These are phyloP conservation scores for Eucidaris tribuloides DNA, from an alignment of 35 echinoderm and acorn worm genomes.

Conservation along the genomic window DNA sequence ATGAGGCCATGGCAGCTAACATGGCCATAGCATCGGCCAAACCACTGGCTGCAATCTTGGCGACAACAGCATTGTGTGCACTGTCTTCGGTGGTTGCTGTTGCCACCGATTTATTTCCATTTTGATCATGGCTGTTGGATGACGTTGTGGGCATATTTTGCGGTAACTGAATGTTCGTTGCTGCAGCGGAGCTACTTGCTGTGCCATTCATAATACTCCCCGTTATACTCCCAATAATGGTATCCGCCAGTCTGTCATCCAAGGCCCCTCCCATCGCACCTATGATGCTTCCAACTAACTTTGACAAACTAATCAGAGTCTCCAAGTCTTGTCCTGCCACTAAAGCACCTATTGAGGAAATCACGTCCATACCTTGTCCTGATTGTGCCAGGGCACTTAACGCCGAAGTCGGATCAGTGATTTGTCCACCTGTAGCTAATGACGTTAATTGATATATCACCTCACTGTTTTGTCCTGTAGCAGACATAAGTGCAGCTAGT, in stretches of 20 bases:
- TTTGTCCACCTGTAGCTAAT: constrained; percentile 6
- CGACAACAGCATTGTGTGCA: neutral
- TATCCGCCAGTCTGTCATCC: neutral
- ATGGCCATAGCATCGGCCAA: constrained; percentile 20
- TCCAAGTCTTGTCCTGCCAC: neutral
- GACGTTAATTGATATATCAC: constrained; percentile 20
- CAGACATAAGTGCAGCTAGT: neutral
- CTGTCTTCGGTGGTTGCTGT: neutral
- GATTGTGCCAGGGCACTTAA: neutral
- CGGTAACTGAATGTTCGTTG: neutral
- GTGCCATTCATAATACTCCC: neutral
- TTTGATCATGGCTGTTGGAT: neutral
- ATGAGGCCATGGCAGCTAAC: constrained; percentile 21
- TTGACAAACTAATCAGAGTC: constrained; percentile 5
- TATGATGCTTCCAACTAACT: neutral
- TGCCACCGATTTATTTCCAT: neutral
- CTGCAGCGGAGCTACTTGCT: neutral
- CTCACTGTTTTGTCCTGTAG: constrained; percentile 12
- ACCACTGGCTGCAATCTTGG: neutral
- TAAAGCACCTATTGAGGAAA: neutral
- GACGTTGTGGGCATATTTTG: neutral
- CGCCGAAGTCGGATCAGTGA: neutral
- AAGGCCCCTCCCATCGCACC: neutral
- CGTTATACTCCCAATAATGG: constrained; percentile 1
- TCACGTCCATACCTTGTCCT: constrained; percentile 4